phyloP scores from a whole-genome alignment of 2,797 vertebrate species.

The Aulostomus chinensis region DNA sequence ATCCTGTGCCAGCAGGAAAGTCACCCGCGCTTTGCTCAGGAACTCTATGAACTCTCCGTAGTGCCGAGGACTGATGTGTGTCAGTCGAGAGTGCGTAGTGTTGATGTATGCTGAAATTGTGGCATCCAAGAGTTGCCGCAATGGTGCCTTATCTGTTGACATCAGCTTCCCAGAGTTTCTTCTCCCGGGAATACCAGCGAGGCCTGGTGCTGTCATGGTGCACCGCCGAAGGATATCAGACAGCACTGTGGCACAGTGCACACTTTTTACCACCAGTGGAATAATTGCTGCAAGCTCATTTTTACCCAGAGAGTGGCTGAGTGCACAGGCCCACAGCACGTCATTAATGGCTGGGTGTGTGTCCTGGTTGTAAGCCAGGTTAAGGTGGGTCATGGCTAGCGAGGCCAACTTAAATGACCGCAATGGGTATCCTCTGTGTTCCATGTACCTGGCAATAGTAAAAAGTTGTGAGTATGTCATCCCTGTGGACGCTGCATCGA shows the following conservation, averaged over 20 bases:
- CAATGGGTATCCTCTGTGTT: constrained; percentile 95
- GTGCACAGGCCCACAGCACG: constrained; percentile 96
- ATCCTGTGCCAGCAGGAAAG: constrained; percentile 95
- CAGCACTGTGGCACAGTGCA: constrained; percentile 97
- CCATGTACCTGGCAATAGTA: constrained; percentile 98
- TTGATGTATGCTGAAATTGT: constrained; percentile 98
- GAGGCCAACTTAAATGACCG: constrained; percentile 97
- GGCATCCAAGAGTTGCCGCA: constrained; percentile 95
- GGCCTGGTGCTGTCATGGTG: constrained; percentile 94
- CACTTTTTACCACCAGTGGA: constrained; percentile 96
- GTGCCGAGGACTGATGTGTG: constrained; percentile 98
- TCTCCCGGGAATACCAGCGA: constrained; percentile 93
- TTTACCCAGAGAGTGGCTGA: constrained; percentile 98
- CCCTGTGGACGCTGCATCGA: constrained; percentile 92
- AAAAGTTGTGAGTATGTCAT: constrained; percentile 99
- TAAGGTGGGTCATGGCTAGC: constrained; percentile 96
- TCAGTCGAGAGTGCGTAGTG: constrained; percentile 97
- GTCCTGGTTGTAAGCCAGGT: constrained; percentile 99
- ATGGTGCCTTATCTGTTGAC: constrained; percentile 97
- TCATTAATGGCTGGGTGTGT: constrained; percentile 98
- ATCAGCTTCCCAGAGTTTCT: constrained; percentile 97
- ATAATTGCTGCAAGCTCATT: constrained; percentile 97
- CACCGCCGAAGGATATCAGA: constrained; percentile 96
- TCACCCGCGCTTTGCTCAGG: constrained; percentile 96
- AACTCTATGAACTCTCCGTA: constrained; percentile 98